phyloP scores from a whole-genome alignment of 1,140 invertebrate genomes.

The Diuraphis noxia region DNA sequence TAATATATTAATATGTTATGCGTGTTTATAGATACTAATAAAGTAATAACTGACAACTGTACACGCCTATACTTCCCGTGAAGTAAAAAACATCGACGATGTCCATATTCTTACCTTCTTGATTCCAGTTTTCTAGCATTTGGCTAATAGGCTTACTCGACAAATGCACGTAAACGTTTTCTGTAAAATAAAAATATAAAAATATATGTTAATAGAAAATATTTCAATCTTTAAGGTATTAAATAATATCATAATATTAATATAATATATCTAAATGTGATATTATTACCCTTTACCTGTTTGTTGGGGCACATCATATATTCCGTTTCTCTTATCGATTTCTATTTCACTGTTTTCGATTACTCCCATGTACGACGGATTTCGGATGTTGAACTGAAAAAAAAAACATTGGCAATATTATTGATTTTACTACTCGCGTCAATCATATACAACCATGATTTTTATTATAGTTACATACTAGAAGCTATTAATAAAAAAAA shows the following conservation, averaged over 20 bases:
- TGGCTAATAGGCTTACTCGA: constrained; percentile 41
- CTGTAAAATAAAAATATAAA: not conserved
- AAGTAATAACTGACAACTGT: not conserved
- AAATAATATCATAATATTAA: no score
- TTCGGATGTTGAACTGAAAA: constrained; percentile 27
- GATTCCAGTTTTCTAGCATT: constrained; percentile 43
- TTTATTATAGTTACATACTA: no score
- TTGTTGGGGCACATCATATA: constrained; percentile 31
- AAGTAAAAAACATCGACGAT: not conserved
- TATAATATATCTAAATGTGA: not conserved
- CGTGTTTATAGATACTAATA: not conserved
- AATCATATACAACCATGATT: not conserved
- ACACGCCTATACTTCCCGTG: no score
- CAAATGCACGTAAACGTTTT: constrained; percentile 42
- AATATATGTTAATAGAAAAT: not conserved
- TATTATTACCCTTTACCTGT: not conserved
- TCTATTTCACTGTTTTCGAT: constrained; percentile 20
- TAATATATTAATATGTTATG: not conserved
- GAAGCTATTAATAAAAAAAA: no score
- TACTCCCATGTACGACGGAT: not conserved
- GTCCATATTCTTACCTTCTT: constrained; percentile 23
- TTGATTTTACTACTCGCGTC: not conserved
- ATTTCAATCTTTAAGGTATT: not conserved
- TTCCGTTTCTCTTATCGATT: constrained; percentile 4
- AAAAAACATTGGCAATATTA: not conserved